Evolutionary conservation across 2,888 invertebrate species (phyloP).

Genomic region (Cheilosia soror): DNA sequence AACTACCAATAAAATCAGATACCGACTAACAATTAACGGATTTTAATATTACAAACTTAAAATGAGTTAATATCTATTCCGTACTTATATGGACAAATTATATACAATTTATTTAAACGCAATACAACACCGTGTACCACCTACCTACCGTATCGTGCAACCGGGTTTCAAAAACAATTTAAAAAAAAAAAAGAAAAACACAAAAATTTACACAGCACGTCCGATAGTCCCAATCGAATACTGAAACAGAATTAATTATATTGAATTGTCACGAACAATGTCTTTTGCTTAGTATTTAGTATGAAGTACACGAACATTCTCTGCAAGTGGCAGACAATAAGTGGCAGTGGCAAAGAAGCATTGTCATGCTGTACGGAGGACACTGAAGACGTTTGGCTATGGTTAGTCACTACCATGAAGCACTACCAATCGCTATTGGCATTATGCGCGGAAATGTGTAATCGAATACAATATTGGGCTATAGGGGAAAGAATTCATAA

Average conservation of each 20-base stretch:
- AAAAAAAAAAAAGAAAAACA: background rate
- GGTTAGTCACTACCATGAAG: conserved; percentile 12
- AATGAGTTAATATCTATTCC: no score
- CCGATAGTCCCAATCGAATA: conserved; percentile 33
- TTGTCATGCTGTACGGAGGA: background rate
- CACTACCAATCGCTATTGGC: conserved; percentile 9
- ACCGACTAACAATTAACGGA: no score
- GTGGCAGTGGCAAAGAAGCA: background rate
- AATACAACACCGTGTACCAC: no score
- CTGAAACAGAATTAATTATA: conserved; percentile 47
- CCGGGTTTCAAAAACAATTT: no score
- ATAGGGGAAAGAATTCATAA: background rate
- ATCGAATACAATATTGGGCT: background rate
- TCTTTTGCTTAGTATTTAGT: conserved; percentile 23
- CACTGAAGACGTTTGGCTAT: conserved; percentile 14
- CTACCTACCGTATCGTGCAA: no score
- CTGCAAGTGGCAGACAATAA: conserved; percentile 14
- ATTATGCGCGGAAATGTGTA: conserved; percentile 6
- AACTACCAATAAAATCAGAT: no score
- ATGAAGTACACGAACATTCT: conserved; percentile 35
- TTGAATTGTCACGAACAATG: conserved; percentile 46
- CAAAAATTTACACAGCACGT: conserved; percentile 41
- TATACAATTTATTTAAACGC: no score
- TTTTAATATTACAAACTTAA: no score
- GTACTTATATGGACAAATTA: no score